Evolutionary conservation across 2,797 vertebrate genomes (phyloP), one percentile per base, ranked within the genome.

Genomic region (Premnoplex brunnescens): DNA sequence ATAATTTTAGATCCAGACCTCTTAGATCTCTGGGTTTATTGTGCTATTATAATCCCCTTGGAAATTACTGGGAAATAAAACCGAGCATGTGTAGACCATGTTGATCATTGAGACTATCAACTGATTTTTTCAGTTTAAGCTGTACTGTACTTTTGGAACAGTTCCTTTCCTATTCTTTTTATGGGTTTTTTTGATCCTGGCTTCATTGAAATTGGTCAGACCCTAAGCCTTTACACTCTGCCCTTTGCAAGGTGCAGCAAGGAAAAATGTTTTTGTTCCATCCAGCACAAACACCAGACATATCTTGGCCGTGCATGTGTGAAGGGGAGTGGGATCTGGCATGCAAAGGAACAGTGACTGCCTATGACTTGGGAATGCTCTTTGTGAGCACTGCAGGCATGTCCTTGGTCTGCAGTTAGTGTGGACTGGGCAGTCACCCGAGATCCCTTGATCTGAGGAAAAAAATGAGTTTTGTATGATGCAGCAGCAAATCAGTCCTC

Each of bases 231-330:
- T 89, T 85, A 44, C 34, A 8, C 8, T 60, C 30, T 69, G 39
- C 18, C 48, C 83, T 77, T 32, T 85, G 64, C 52, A 85, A 68
- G 22, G 7, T 1, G 3, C 82, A 76, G 59, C 68, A 80, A 63
- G 30, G 17, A 79, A 66, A 75, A 72, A 39, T 10, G 27, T 3
- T 74, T 54, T 87, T 63, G 9, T 73, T 73, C 67, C 26, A 22
- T 14, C 30, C 23, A 55, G 54, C n/a, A 78, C 24, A 34, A 77
- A n/a, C 46, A 85, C 5, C 26, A 85, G 59, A 8, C 26, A 4
- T 3, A 14, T 36, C 39, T 51, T 71, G 51, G 32, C 32, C 1
- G 0, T 14, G 32, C 1, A 0, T 24, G 43, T 30, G 13, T 1
- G 1, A 49, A 46, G 43, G 4, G 8, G 28, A 69, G 32, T 1